These are phyloP conservation scores for Triplophysa bombifrons DNA, from an alignment of 2,797 vertebrate genomes.

Conservation along the genomic window DNA sequence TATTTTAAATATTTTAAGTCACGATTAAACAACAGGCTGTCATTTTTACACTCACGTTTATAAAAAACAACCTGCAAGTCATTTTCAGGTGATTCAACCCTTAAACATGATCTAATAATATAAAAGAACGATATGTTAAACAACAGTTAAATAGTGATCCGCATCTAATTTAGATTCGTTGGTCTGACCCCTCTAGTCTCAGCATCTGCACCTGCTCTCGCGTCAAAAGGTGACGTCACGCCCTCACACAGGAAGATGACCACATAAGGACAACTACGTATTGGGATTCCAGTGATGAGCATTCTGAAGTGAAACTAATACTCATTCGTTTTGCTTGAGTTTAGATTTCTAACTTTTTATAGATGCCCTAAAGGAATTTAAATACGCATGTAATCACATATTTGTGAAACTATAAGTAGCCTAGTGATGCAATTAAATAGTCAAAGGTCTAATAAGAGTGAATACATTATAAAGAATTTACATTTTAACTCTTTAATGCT, in stretches of 20 bases:
- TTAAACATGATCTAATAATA: not conserved
- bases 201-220: conserved; percentile 40
- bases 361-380: not conserved
- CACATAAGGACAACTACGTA: conserved; percentile 88
- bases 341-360: no score
- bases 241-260: conserved; percentile 77
- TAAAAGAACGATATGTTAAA: no score
- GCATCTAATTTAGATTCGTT: not conserved
- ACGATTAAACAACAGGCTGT: not conserved
- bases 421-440: no score
- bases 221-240: conserved; percentile 60
- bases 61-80: not conserved
- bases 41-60: not conserved
- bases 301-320: not conserved
- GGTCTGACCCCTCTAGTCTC: conserved; percentile 5
- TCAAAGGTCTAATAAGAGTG: no score
- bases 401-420: no score
- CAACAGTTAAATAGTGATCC: no score
- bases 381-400: not conserved
- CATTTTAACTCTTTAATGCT: no score
- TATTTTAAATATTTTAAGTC: not conserved
- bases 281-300: conserved; percentile 77
- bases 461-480: no score
- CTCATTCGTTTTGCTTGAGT: not conserved
- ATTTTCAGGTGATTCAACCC: not conserved